Evolutionary conservation across 37 sponge, comb jelly and placozoan species (phyloP).

Genomic region (Chondrilla cf. caribensis): DNA sequence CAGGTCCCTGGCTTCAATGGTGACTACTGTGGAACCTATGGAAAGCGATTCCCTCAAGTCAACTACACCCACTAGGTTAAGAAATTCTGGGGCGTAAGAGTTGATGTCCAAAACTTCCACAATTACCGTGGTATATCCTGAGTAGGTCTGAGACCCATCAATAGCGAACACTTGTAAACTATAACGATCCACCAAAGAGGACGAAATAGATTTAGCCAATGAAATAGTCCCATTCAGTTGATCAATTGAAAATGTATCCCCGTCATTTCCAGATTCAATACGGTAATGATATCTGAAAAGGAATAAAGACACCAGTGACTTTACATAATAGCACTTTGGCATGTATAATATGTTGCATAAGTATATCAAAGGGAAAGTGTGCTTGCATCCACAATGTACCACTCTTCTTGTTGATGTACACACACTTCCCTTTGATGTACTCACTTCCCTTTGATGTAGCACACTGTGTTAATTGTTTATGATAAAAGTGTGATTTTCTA

Average conservation of each 20-base stretch:
- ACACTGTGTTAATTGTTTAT: no score
- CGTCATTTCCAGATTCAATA: not conserved
- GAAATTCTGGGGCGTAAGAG: constrained; percentile 1
- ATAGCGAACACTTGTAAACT: not conserved
- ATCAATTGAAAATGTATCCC: not conserved
- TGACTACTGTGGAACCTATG: not conserved
- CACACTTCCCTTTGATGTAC: no score
- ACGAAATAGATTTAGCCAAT: not conserved
- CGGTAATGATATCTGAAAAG: not conserved
- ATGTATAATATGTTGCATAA: no score
- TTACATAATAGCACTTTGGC: no score
- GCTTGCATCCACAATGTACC: no score
- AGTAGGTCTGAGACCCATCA: not conserved
- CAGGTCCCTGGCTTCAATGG: not conserved
- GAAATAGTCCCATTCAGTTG: not conserved
- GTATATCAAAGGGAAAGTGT: no score
- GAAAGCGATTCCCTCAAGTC: not conserved
- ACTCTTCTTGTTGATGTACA: no score
- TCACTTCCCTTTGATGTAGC: no score
- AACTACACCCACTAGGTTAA: not conserved
- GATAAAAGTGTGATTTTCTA: no score
- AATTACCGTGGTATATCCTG: not conserved
- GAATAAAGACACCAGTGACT: no score
- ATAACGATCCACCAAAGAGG: not conserved
- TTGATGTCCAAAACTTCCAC: constrained; percentile 10